phyloP scores from a whole-genome alignment of 2,888 invertebrate species.

The Matsumyia berberina region DNA sequence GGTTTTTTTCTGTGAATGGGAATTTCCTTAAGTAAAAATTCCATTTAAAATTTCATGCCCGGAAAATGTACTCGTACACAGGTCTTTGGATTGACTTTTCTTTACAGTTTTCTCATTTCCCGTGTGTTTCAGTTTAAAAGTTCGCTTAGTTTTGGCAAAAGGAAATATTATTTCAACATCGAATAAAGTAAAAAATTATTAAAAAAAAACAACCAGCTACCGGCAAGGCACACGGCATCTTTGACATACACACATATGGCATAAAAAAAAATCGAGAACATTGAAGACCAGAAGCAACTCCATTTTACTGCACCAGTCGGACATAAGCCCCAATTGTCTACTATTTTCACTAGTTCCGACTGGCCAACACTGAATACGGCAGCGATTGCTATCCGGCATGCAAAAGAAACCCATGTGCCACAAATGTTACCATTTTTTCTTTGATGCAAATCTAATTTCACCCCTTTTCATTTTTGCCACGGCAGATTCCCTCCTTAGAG shows the following conservation, averaged over 20 bases:
- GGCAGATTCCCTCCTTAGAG: conserved; percentile 19
- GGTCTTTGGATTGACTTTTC: too few relatives aligned
- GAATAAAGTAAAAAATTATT: too few relatives aligned
- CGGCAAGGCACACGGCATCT: neutral
- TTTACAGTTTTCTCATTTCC: too few relatives aligned
- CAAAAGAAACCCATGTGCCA: conserved; percentile 9
- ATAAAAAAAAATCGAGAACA: conserved; percentile 4
- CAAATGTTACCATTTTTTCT: conserved; percentile 22
- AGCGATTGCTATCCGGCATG: conserved; percentile 24
- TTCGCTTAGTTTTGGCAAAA: too few relatives aligned
- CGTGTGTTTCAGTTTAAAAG: too few relatives aligned
- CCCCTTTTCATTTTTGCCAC: conserved; percentile 33
- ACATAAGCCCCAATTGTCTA: neutral
- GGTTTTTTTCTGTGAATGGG: too few relatives aligned
- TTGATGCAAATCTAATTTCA: conserved; percentile 45
- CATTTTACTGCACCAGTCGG: neutral
- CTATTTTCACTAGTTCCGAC: neutral
- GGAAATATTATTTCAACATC: too few relatives aligned
- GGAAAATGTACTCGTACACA: too few relatives aligned
- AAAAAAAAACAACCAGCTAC: neutral
- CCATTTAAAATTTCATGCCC: too few relatives aligned
- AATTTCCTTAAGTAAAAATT: too few relatives aligned
- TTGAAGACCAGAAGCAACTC: neutral
- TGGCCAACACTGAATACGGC: neutral
- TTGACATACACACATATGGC: neutral